Conservation (phyloP, 2,888 invertebrate genomes). For the Sminthurinus aureus region DNA sequence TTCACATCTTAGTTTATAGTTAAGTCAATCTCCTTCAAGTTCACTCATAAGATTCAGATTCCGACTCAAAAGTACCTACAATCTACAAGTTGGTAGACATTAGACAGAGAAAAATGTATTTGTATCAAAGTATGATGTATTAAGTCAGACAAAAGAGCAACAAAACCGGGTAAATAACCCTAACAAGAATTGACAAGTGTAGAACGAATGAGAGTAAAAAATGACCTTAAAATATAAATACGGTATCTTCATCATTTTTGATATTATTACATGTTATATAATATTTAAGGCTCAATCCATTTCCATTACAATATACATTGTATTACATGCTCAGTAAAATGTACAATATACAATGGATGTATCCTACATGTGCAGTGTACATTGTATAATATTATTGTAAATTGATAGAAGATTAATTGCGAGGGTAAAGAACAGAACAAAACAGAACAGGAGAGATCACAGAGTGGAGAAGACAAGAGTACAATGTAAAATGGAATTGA, state of each 20-base stretch:
- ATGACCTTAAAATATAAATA: background rate
- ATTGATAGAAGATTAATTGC: too few species aligned
- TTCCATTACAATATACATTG: background rate
- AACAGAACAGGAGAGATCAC: too few species aligned
- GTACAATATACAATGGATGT: background rate
- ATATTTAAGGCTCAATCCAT: background rate
- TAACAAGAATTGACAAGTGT: conserved; percentile 19
- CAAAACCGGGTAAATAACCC: conserved; percentile 30
- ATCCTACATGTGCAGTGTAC: too few species aligned
- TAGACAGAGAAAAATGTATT: conserved; percentile 7
- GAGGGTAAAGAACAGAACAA: background rate
- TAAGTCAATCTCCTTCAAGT: too few species aligned
- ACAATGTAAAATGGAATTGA: background rate
- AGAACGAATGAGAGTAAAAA: conserved; percentile 4
- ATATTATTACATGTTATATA: too few species aligned
- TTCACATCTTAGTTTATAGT: too few species aligned
- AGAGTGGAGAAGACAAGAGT: background rate
- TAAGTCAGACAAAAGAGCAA: background rate
- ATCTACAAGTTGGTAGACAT: background rate
- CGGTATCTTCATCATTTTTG: too few species aligned
- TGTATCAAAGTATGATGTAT: background rate
- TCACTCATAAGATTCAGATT: too few species aligned
- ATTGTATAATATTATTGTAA: too few species aligned
- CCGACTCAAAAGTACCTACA: too few species aligned
- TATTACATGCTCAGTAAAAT: too few species aligned